Evolutionary conservation across 2,888 invertebrate species (phyloP), one percentile per base, ranked within the genome.

Genomic region (Perizoma affinitatum): DNA sequence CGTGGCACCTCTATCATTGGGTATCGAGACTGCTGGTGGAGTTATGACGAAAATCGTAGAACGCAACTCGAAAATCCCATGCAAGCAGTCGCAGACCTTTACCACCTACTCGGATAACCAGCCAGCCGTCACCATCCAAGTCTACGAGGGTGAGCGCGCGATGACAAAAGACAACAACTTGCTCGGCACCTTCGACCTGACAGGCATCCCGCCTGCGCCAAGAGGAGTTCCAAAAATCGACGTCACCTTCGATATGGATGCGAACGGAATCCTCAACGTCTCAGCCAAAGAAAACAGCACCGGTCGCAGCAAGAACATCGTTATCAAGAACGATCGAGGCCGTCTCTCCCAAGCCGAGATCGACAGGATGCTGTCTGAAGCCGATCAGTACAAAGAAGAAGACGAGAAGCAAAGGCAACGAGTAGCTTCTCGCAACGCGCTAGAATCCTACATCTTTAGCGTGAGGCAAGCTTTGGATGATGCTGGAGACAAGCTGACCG

Each of bases 31-130:
- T 0, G 95, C 95, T 33, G 95, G 95, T 6, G 95, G 95, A 11
- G 95, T 95, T 4, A 95, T 95, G 95, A 90, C 93, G 8, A 95
- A 94, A 67, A 92, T 96, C 36, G 92, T 95, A 51, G 94, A 95
- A 69, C 85, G 95, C 68, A 95, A 95, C 75, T 80, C 89, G 8
- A 84, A 94, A 65, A 94, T 95, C 66, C 95, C 95, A 0, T 93
- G 94, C 81, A 94, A 94, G 73, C 94, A 94, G 76, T 84, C 93
- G 0, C 92, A 94, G 77, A 93, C 92, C 40, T 61, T 61, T 44
- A 61, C 60, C 43, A 61, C 60, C 47, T 61, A 61, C 46, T 61
- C 60, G 6, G 60, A 61, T 52, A 61, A 61, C 55, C 60, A 61
- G 55, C 60, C 60, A 8, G 60, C 60, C 7, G 60, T 61, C 44